Base-by-base conservation (phyloP, 2,888 invertebrate genomes). In the Panorpa germanica region DNA sequence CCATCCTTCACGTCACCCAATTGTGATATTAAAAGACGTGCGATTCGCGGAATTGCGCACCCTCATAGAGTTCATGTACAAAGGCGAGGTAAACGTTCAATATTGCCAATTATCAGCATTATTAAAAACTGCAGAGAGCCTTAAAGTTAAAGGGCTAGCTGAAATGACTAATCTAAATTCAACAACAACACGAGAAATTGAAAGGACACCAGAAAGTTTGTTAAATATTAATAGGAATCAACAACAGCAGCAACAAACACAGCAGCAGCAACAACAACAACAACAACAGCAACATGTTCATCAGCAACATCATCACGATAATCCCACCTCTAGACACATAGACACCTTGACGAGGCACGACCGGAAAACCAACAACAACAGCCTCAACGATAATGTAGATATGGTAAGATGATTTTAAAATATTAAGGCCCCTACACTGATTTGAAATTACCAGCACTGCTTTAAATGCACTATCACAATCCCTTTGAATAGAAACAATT, bases 61-160 rank as follows among this genome's bases (percentile, higher is more conserved):
- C 44, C 72, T 88, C 52, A 77, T 88, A 55, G 85, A 86, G 69
- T 88, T 86, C 72, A 88, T 88, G 86, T 88, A 88, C 70, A 81
- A 83, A 60, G 86, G 86, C 50, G 86, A 88, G 61, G 86, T 88
- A 47, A 85, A 85, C 75, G 83, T 88, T 51, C 82, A 85, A 63
- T 83, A 83, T 59, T 83, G 83, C 64, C 82, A 83, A 63, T 67
- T 86, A 53, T 81, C 82, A 53, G 80, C 83, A 45, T 69, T 86
- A 48, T 70, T 86, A 45, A 83, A 82, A 61, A 86, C 85, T 50
- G 86, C 86, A 48, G 85, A 86, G 61, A 85, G 83, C 57, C 72
- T 86, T 41, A 83, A 86, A 65, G n/a, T n/a, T n/a, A 83, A 86
- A 61, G 86, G 86, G 49, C 63, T 88, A 50, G 83, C 85, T 58